Base-by-base conservation (phyloP, 2,888 invertebrate species). In the Liposcelis brunnea region DNA sequence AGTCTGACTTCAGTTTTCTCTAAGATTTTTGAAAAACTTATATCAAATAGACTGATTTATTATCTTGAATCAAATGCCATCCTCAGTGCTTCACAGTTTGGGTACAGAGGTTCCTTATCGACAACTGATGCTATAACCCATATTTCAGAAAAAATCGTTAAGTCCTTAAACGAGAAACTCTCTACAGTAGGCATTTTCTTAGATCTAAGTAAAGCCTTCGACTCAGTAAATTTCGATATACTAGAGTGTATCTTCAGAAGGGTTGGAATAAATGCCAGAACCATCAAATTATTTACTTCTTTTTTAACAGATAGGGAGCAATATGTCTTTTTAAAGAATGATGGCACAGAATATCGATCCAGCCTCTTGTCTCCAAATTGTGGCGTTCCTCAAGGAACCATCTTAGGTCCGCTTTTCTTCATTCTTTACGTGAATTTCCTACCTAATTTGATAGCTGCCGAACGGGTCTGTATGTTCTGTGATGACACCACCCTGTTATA, bases 121-220 rank as follows among this genome's bases (percentile, higher is more conserved):
- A 38, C 38, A 38, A 15, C 15, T 2, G 38, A 38, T 38, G 38
- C 38, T 7, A 10, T 38, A 11, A 15, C 38, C 2, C 7, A 12
- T 10, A 6, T 15, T 11, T 4, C 15, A 2, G 38, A 38, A 14
- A 37, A 12, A 12, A 15, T 14, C 2, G 4, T 21, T 7, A 16
- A 15, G 6, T 12, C 38, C 1, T 5, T 19, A 19, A 3, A 2
- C 1, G 6, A 12, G 2, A 38, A 38, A 2, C 14, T 14, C n/a
- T 5, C n/a, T 1, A 19, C 38, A 2, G 8, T 16, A 7, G 38
- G n/a, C 6, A 2, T 38, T 3, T 38, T 38, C 8, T 2, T 38
- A 2, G 38, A 38, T 15, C 16, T 38, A 10, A 38, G 38, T 10
- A 38, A 38, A 3, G 38, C 38, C 16, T 38, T 38, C 15, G 38